Evolutionary conservation across 2,113 vertebrate species (phyloP), one percentile per base, ranked within the genome.

Genomic region (Solea solea): DNA sequence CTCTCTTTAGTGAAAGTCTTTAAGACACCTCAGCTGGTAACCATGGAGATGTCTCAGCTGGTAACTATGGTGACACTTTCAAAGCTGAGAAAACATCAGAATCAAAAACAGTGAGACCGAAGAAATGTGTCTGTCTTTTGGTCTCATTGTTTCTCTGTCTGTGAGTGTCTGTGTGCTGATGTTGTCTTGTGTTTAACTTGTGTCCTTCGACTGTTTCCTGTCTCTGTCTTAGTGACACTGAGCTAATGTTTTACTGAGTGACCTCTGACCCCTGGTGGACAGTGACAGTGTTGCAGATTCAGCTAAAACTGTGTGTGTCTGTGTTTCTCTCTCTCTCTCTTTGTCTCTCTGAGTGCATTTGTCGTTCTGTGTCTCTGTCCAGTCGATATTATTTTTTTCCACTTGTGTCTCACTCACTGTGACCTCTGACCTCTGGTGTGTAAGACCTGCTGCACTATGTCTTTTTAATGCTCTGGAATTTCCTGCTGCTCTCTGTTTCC

Each of bases 381-480:
- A 51, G 58, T 64, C 69, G 83, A 16, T 75, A 66, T 82, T 21
- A 21, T 21, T 21, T 21, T 82, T 79, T 82, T 34, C 51, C 49
- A 62, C 14, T 42, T 2, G 6, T 41, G 77, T 62, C 52, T 48
- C 27, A 6, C 69, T 73, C 48, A n/a, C n/a, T 21, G 7, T 61
- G 64, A 85, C 80, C 89, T 69, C 61, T 78, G 65, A 85, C 82
- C 80, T 46, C 60, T 7, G 63, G 58, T 79, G 63, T 59, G 74
- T 59, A 73, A 69, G 12, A 53, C 44, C 75, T 92, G 90, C 83
- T 82, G 80, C 13, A 63, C 78, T 82, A 72, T 78, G 84, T 86
- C 80, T 64, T 81, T 91, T 90, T 89, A 88, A 90, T 81, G 14
- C 58, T 69, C 25, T 78, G 88, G 85, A 13, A 87, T 90, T 93